Evolutionary conservation across 2,888 invertebrate genomes (phyloP), one percentile per base, ranked within the genome.

Genomic region (Liodrosophila aerea): DNA sequence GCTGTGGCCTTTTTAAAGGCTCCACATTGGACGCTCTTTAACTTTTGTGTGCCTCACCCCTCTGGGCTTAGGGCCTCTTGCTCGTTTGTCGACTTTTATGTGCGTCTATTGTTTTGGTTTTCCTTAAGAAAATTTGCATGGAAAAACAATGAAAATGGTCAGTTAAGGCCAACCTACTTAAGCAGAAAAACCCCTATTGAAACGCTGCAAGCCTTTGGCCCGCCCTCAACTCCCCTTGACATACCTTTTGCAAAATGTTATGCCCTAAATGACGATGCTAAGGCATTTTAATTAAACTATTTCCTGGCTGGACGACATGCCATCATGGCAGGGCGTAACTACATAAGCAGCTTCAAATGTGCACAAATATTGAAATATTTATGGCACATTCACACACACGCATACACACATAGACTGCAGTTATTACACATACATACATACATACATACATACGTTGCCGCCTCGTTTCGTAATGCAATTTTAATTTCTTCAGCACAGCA

Each of bases 231-330:
- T 2, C 1, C 18, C 27, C 8, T n/a, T 15, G 4, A 47, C 57
- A 72, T 70, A 58, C 57, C 73, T 62, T 62, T 51, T 64, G 3
- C 3, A 22, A 22, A 22, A 22, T 22, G 22, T 22, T 22, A 22
- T 22, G 74, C 61, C 67, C 76, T 77, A 80, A 85, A 85, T 82
- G 87, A 74, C 77, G 68, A 74, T 76, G 68, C 85, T 71, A 73
- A 84, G 83, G 85, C 73, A 86, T 86, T 83, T 83, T 83, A 83
- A 83, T 83, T 86, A 83, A 86, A 86, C 83, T 81, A 83, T 83
- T 83, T 83, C 83, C 83, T 77, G 75, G 56, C 76, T 58, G 64
- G 64, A 50, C 63, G 54, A 60, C 50, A 63, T 64, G 52, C 58
- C 56, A 50, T 13, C 46, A 47, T 56, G 57, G 43, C 61, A 57